Evolutionary conservation across 2,113 vertebrate species (phyloP).

Genomic region (Gorsachius goisagi): DNA sequence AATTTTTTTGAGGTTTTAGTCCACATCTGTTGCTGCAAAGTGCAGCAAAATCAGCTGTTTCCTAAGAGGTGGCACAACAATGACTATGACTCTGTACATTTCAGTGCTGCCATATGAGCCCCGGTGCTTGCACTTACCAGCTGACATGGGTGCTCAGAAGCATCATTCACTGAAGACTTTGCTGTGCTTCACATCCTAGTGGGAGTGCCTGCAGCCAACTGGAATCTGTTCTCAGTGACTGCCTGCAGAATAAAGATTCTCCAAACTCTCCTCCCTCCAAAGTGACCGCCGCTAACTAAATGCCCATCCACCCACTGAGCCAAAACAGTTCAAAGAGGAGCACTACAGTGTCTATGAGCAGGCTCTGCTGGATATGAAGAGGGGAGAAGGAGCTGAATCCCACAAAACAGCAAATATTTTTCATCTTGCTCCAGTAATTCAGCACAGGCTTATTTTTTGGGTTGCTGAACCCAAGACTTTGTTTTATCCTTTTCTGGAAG

Average conservation of each 20-base stretch:
- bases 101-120: background rate
- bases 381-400: background rate
- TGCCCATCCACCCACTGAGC: background rate
- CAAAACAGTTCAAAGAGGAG: slow-evolving; percentile 17
- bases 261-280: background rate
- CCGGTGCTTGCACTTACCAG: background rate
- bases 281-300: slow-evolving; percentile 1
- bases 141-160: background rate
- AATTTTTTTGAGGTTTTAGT: background rate
- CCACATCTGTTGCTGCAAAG: background rate
- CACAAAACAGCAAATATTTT: slow-evolving; percentile 24
- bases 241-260: background rate
- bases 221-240: background rate
- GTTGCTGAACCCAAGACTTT: background rate
- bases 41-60: background rate
- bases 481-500: slow-evolving; percentile 14
- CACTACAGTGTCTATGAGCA: background rate
- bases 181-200: background rate
- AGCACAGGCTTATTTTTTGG: background rate
- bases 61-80: background rate
- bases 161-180: background rate
- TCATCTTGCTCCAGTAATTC: slow-evolving; percentile 32
- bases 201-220: background rate
- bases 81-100: background rate
- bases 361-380: background rate